Conservation (phyloP, 1,140 invertebrate genomes). For the Papilio polyxenes region DNA sequence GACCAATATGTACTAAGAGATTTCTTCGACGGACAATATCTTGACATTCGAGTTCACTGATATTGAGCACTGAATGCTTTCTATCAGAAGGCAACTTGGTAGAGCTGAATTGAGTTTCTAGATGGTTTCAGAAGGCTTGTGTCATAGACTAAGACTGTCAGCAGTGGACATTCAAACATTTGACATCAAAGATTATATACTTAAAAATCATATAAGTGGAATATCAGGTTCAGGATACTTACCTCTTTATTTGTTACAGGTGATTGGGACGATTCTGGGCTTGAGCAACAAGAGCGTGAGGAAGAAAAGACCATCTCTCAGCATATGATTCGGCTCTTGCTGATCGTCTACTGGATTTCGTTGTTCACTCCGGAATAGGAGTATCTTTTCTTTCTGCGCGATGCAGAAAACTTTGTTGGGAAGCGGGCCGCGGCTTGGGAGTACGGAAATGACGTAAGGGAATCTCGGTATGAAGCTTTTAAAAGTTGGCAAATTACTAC, state of each 20-base stretch:
- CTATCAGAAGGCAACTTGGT: not conserved
- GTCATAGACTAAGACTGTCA: too few relatives aligned
- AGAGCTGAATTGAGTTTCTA: too few relatives aligned
- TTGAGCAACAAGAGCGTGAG: constrained; percentile 87
- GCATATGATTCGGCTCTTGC: constrained; percentile 80
- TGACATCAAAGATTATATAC: not conserved
- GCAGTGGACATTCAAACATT: not conserved
- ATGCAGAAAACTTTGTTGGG: constrained; percentile 52
- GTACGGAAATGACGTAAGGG: constrained; percentile 34
- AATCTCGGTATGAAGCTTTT: constrained; percentile 37
- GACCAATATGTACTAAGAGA: not conserved
- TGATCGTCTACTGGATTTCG: constrained; percentile 52
- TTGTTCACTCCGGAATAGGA: constrained; percentile 72
- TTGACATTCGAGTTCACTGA: not conserved
- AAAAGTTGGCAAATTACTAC: constrained; percentile 10
- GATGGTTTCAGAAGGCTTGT: too few relatives aligned
- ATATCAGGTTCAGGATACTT: not conserved
- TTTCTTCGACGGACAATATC: too few relatives aligned
- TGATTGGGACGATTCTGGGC: constrained; percentile 88
- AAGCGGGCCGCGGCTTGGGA: constrained; percentile 32
- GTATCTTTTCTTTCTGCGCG: constrained; percentile 67
- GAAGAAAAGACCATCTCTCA: constrained; percentile 88
- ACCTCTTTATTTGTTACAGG: constrained; percentile 65
- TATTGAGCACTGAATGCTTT: not conserved
- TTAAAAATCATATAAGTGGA: not conserved